phyloP scores from a whole-genome alignment of 1,140 invertebrate species.

The Drosophila guanche region DNA sequence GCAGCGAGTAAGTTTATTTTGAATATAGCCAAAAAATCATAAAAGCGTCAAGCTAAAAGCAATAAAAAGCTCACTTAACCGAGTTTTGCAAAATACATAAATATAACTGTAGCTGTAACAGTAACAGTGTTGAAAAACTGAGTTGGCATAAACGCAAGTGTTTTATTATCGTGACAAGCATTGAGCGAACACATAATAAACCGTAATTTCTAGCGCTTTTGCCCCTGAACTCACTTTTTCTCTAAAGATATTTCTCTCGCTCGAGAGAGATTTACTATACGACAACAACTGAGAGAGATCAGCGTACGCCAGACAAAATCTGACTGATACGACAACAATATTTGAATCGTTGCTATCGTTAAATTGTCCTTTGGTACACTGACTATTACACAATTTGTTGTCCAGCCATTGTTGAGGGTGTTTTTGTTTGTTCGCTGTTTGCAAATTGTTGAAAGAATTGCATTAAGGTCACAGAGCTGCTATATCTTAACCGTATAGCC shows the following conservation, averaged over 20 bases:
- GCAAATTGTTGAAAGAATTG: slow-evolving; percentile 83
- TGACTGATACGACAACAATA: slow-evolving; percentile 50
- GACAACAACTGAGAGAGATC: slow-evolving; percentile 32
- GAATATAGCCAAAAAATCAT: slow-evolving; percentile 50
- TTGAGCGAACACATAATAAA: slow-evolving; percentile 81
- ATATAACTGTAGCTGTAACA: neutral
- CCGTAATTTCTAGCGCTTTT: slow-evolving; percentile 51
- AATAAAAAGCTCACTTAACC: slow-evolving; percentile 17
- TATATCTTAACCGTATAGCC: slow-evolving; percentile 21
- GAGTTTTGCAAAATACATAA: slow-evolving; percentile 6
- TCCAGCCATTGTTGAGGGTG: slow-evolving; percentile 70
- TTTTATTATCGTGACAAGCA: slow-evolving; percentile 83
- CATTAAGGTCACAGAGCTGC: slow-evolving; percentile 75
- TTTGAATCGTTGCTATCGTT: slow-evolving; percentile 29
- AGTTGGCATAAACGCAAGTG: slow-evolving; percentile 57
- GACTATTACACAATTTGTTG: slow-evolving; percentile 31
- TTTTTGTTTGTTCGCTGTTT: slow-evolving; percentile 80
- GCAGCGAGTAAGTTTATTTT: slow-evolving; percentile 72
- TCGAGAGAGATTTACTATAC: slow-evolving; percentile 7
- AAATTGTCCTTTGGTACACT: slow-evolving; percentile 48
- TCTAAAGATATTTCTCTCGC: slow-evolving; percentile 36
- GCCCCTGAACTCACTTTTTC: slow-evolving; percentile 36
- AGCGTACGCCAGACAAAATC: slow-evolving; percentile 63
- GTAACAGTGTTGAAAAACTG: slow-evolving; percentile 1
- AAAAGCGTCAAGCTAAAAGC: slow-evolving; percentile 2